A percentile compares a stretch with the other conserved stretches of the same genome.
Evolutionary conservation across 2,113 vertebrate genomes (phyloP).

Genomic region (Triplophysa siluroides): DNA sequence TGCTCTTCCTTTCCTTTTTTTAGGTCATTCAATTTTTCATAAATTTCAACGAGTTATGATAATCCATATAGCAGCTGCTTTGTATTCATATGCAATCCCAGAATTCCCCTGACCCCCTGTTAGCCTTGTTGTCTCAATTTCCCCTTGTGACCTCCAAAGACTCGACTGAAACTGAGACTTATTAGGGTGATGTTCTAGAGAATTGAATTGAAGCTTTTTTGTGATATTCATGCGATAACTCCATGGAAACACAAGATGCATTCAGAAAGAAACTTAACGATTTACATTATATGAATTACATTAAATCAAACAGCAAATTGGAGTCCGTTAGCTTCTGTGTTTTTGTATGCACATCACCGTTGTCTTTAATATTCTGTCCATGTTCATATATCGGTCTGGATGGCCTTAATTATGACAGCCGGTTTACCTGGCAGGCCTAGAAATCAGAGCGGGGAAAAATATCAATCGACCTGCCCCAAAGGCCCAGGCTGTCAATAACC

Average conservation of each 20-base stretch:
- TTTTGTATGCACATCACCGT: neutral
- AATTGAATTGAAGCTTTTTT: slow-evolving; percentile 70
- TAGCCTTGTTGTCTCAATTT: slow-evolving; percentile 56
- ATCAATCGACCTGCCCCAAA: slow-evolving; percentile 57
- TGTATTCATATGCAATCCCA: slow-evolving; percentile 17
- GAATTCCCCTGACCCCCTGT: slow-evolving; percentile 5
- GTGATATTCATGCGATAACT: slow-evolving; percentile 70
- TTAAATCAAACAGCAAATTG: neutral
- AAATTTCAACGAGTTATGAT: too few relatives aligned
- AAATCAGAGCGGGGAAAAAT: slow-evolving; percentile 50
- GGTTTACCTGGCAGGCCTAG: slow-evolving; percentile 36
- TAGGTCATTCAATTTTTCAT: too few relatives aligned
- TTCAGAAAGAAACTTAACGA: slow-evolving; percentile 49
- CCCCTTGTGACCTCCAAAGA: slow-evolving; percentile 68
- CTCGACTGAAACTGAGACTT: slow-evolving; percentile 60
- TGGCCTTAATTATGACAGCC: slow-evolving; percentile 52
- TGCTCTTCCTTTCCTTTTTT: too few relatives aligned
- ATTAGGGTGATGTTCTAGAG: slow-evolving; percentile 66
- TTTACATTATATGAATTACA: slow-evolving; percentile 28
- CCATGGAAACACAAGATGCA: slow-evolving; percentile 65
- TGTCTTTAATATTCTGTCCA: neutral
- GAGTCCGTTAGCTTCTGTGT: slow-evolving; percentile 19
- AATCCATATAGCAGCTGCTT: neutral
- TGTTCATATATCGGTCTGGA: slow-evolving; percentile 29
- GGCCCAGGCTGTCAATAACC: slow-evolving; percentile 56